A percentile compares a stretch with the other conserved stretches of the same genome.
Conservation (phyloP, 2,113 vertebrate species). For the Blennius ocellaris region DNA sequence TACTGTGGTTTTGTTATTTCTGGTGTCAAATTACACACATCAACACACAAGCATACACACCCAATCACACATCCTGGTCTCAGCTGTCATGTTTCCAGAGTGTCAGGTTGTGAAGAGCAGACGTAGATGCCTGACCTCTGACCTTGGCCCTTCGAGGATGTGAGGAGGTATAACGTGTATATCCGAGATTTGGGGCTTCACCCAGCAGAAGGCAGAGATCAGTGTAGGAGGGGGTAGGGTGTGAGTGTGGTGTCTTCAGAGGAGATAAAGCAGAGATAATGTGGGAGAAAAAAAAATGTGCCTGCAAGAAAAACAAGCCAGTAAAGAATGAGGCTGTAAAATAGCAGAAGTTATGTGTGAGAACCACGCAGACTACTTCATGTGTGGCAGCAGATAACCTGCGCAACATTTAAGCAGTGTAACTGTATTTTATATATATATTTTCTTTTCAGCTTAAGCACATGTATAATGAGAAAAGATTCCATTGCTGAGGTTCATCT, state of each 20-base stretch:
- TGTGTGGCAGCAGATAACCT: too few relatives aligned
- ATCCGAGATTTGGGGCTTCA: conserved; percentile 29
- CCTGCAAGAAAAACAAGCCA: conserved; percentile 19
- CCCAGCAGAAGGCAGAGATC: conserved; percentile 32
- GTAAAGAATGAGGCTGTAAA: conserved; percentile 25
- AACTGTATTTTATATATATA: too few relatives aligned
- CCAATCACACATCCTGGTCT: conserved; percentile 38
- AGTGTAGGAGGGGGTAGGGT: conserved; percentile 25
- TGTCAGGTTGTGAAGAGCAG: conserved; percentile 72
- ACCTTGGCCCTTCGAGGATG: conserved; percentile 47
- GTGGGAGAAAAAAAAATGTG: conserved; percentile 12
- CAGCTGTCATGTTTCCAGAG: conserved; percentile 57
- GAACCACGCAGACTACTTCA: background rate
- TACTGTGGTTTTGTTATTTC: conserved; percentile 52
- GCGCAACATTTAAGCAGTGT: too few relatives aligned
- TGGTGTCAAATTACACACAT: conserved; percentile 25
- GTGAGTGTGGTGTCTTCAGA: conserved; percentile 25
- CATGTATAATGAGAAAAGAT: too few relatives aligned
- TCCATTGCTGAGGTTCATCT: too few relatives aligned
- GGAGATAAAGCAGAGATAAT: conserved; percentile 24
- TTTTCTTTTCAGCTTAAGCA: too few relatives aligned
- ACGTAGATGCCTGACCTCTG: conserved; percentile 55
- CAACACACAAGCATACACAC: conserved; percentile 1
- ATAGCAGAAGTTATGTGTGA: conserved; percentile 27
- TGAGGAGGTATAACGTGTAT: conserved; percentile 20